These are phyloP conservation scores for Drosophila kanekoi DNA, from an alignment of 2,888 invertebrate genomes.

Conservation along the genomic window DNA sequence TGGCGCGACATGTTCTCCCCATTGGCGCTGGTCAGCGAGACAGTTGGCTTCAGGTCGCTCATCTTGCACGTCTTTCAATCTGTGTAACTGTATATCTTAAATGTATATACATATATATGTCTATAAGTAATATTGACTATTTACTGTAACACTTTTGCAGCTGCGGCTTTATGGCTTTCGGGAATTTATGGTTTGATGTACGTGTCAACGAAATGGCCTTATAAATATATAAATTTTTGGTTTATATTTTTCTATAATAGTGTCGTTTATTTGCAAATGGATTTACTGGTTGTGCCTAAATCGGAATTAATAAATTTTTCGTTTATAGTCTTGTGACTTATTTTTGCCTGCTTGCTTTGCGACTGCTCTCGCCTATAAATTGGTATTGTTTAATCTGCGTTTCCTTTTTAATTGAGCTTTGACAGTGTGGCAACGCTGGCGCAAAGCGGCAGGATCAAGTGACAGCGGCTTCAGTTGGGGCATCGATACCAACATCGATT, in stretches of 20 bases:
- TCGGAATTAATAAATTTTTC: background rate
- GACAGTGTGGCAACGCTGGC: slow-evolving; percentile 33
- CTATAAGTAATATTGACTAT: background rate
- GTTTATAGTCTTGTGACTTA: background rate
- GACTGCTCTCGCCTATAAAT: background rate
- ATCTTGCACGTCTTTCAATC: slow-evolving; percentile 22
- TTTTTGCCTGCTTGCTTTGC: slow-evolving; percentile 3
- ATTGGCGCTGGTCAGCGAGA: slow-evolving; percentile 68
- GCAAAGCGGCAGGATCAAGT: background rate
- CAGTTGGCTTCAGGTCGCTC: slow-evolving; percentile 67
- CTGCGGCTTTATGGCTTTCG: background rate
- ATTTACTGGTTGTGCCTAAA: background rate
- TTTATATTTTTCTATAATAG: background rate
- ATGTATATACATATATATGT: background rate
- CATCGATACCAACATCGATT: slow-evolving; percentile 13
- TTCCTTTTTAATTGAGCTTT: slow-evolving; percentile 19
- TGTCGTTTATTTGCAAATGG: background rate
- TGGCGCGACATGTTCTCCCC: slow-evolving; percentile 98
- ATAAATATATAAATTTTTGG: slow-evolving; percentile 1
- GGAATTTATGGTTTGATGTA: slow-evolving; percentile 1
- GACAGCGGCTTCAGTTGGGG: background rate
- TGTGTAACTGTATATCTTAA: background rate
- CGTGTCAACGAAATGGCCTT: background rate
- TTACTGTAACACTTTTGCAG: slow-evolving; percentile 13
- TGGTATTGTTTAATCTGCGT: slow-evolving; percentile 10